These are phyloP conservation scores for Salvelinus namaycush DNA, from an alignment of 2,113 vertebrate genomes.

Conservation along the genomic window DNA sequence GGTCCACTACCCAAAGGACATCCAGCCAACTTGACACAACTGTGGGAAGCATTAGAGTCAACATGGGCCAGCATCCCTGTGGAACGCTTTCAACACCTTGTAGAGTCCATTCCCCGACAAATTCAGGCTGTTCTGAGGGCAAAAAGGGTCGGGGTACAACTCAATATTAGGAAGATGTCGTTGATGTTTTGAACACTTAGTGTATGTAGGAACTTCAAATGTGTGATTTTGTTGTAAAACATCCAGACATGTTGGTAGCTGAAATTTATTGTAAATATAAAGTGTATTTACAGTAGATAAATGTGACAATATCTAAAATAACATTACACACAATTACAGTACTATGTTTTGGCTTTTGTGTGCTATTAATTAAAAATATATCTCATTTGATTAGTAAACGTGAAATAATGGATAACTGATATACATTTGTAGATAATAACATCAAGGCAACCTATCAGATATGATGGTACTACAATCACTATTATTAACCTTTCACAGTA, in stretches of 20 bases:
- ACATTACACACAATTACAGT: not conserved
- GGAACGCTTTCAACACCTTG: too few species aligned
- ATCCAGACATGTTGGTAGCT: not conserved
- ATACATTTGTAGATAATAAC: not conserved
- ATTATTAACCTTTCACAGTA: not conserved
- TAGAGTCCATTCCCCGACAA: too few species aligned
- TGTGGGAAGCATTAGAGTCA: too few species aligned
- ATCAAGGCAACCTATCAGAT: not conserved
- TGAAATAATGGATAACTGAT: not conserved
- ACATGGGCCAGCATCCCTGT: too few species aligned
- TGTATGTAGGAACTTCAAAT: not conserved
- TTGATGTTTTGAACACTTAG: not conserved
- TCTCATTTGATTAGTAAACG: not conserved
- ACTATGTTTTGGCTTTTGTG: not conserved
- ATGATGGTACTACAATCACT: not conserved
- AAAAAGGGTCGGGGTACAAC: too few species aligned
- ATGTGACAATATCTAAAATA: not conserved
- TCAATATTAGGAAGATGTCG: not conserved
- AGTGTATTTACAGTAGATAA: slow-evolving; percentile 19
- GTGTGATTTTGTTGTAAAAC: not conserved
- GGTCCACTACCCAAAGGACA: too few species aligned
- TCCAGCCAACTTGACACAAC: too few species aligned
- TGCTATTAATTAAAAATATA: not conserved
- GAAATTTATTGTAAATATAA: slow-evolving; percentile 28
- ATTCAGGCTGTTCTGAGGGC: too few species aligned